Base-by-base conservation (phyloP, 35 echinoderm and acorn worm species). In the Hemicentrotus pulcherrimus region DNA sequence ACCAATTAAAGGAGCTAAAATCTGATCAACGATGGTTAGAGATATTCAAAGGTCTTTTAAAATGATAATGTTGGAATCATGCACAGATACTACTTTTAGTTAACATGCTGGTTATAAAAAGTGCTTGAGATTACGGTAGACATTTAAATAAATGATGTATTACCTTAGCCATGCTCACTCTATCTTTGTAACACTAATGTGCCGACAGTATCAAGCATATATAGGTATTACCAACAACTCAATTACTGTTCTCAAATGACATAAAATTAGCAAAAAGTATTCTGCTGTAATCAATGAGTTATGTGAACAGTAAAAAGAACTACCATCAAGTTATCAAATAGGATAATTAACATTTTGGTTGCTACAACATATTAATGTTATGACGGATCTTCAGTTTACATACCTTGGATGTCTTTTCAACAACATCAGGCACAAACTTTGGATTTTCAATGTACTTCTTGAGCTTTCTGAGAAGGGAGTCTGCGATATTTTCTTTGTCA, bases 381-480 rank as follows among this genome's bases (percentile, higher is more conserved):
- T 78, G 65, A 78, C 46, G 41, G 19, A 78, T 59, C 6, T 28
- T 22, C 19, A 78, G 28, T 78, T n/a, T 78, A 92, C 86, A 50
- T 93, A 99, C 98, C 94, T 99, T 99, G 55, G 98, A 99, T 47
- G 98, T 99, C 95, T 99, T 99, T 96, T 99, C 97, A 24, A 97
- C 97, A 86, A 97, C 86, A 60, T 96, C 96, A 78, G 94, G 96
- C 32, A 99, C 95, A 97, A 99, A 99, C 92, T 98, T 99, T 4
- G 98, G 98, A 91, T 99, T 99, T 86, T 99, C 97, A 14, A 98
- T 99, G 96, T 99, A 99, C 61, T 99, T 99, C 94, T 99, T 99
- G 11, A 99, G 97, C 61, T 99, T 99, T 89, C 95, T 97, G 28
- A 99, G 94, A 22, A 94, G 46, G 24, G 96, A 94, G 24, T 99